Evolutionary conservation across 2,888 invertebrate genomes (phyloP), one percentile per base, ranked within the genome.

Genomic region (Aphelenchoides bicaudatus): DNA sequence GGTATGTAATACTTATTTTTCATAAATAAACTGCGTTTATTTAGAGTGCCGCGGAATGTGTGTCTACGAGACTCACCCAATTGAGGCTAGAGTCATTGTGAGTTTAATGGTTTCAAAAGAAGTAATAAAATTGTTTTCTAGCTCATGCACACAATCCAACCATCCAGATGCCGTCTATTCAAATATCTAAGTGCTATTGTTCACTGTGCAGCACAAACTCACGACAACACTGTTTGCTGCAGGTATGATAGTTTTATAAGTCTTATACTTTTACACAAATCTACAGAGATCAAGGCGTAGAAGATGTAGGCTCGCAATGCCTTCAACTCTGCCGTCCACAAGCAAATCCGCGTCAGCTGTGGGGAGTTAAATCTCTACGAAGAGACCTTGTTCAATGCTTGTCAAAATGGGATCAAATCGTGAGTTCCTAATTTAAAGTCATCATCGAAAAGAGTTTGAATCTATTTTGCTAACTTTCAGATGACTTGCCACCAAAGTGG

Each of bases 61-160:
- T 63, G 68, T 74, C 53, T 76, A 77, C 58, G 76, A 76, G 63
- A 75, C 73, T 10, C 72, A 74, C 37, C 74, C 76, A 2, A 76
- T 76, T 55, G 76, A 76, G 54, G 70, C 76, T 13, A 65, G 76
- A 51, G 75, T 76, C 59, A 68, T 76, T 25, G 75, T 75, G 43
- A 58, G 68, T 23, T 29, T 49, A 43, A n/a, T 10, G 10, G 10
- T 28, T 10, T 8, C n/a, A 49, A 49, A 27, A 49, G 13, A 10
- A 13, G 29, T 47, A 49, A 29, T 28, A 50, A 46, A 13, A 6
- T 30, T n/a, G 34, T n/a, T n/a, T 54, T 73, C 39, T 49, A 72
- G 74, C 49, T 75, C 62, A 75, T 76, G 76, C 76, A 76, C 65
- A 72, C 75, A 13, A 76, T 76, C 61, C 76, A 76, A 56, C 76